Percentiles rank a stretch among this genome's conserved stretches.
These are phyloP conservation scores for Clarias magur DNA, from an alignment of 2,113 vertebrate species.

Conservation along the genomic window DNA sequence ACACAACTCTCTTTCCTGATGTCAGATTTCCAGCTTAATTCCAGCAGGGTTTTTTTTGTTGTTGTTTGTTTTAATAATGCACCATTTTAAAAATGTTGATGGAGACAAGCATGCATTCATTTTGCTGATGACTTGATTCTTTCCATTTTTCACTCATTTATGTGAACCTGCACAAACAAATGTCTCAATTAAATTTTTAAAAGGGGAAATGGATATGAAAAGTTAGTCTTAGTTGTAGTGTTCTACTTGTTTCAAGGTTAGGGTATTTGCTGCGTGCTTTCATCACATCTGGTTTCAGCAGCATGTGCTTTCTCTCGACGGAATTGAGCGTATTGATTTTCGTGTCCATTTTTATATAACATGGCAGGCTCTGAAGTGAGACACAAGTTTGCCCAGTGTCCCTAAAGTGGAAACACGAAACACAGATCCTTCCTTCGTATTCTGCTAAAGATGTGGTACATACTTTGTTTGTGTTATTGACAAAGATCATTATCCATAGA, in stretches of 20 bases:
- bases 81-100: not conserved
- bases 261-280: conserved; percentile 7
- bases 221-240: not conserved
- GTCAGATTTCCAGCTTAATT: not conserved
- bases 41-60: not conserved
- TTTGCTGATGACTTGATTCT: conserved; percentile 6
- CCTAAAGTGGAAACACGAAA: not conserved
- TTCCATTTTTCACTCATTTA: not conserved
- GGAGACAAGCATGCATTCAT: not conserved
- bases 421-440: not conserved
- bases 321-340: conserved; percentile 22
- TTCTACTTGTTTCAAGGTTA: conserved; percentile 20
- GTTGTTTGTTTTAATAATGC: not conserved
- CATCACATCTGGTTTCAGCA: conserved; percentile 7
- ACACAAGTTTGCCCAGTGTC: not conserved
- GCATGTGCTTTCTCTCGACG: not conserved
- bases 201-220: not conserved
- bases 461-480: not conserved
- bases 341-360: conserved; percentile 16
- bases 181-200: not conserved
- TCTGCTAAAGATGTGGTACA: not conserved
- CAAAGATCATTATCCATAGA: not conserved
- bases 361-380: not conserved
- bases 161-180: not conserved
- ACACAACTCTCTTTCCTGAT: not conserved